These are phyloP conservation scores for Ancistrus triradiatus DNA, from an alignment of 2,113 vertebrate species.

Conservation along the genomic window DNA sequence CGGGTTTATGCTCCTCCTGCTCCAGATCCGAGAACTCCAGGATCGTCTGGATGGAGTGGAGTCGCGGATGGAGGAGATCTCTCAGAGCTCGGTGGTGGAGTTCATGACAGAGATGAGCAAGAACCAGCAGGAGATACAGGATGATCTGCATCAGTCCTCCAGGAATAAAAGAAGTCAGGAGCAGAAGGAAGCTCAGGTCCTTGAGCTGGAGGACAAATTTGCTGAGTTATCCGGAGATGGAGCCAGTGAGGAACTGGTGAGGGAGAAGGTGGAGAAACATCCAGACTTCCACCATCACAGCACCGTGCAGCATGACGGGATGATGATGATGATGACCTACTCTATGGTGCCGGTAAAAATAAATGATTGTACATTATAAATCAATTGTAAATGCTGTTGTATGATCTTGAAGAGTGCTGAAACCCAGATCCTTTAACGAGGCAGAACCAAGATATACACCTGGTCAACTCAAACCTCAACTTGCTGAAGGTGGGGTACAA, in stretches of 20 bases:
- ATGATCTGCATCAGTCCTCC: conserved; percentile 56
- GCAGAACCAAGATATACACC: no score
- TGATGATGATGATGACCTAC: conserved; percentile 91
- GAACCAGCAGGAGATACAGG: conserved; percentile 27
- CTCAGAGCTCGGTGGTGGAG: conserved; percentile 68
- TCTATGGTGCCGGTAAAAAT: conserved; percentile 89
- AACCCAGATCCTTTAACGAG: no score
- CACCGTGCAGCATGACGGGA: conserved; percentile 70
- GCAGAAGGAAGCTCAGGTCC: conserved; percentile 43
- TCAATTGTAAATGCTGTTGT: no score
- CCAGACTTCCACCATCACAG: conserved; percentile 59
- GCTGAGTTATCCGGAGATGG: conserved; percentile 21
- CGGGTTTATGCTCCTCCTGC: conserved; percentile 76
- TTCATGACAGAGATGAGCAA: conserved; percentile 60
- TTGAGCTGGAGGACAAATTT: conserved; percentile 39
- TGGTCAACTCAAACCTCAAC: no score
- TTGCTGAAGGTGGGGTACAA: no score
- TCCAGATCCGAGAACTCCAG: conserved; percentile 75
- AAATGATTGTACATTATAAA: not conserved
- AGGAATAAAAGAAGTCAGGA: conserved; percentile 80
- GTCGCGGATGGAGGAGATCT: conserved; percentile 57
- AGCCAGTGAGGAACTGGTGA: not conserved
- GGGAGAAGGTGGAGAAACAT: conserved; percentile 25
- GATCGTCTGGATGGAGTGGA: conserved; percentile 64
- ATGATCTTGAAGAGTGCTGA: no score